Conservation (phyloP, 2,113 vertebrate genomes). For the Jacana jacana region DNA sequence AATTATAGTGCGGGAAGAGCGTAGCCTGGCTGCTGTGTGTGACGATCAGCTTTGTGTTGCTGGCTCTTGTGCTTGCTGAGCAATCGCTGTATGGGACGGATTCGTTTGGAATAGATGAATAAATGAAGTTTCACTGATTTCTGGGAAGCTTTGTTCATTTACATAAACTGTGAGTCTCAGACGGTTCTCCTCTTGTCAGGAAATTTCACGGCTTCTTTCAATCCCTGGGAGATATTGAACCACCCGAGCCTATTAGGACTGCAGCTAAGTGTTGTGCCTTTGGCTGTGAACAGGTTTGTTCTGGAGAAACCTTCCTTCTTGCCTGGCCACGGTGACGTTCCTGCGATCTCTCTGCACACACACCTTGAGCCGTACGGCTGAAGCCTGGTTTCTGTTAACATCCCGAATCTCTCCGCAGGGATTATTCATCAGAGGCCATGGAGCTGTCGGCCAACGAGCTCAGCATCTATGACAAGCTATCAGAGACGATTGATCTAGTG, state of each 20-base stretch:
- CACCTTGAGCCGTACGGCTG: background rate
- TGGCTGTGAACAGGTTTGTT: background rate
- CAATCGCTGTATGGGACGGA: background rate
- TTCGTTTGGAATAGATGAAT: background rate
- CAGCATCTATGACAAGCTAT: slow-evolving; percentile 95
- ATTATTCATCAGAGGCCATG: slow-evolving; percentile 75
- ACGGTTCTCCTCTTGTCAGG: background rate
- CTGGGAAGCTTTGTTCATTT: slow-evolving; percentile 10
- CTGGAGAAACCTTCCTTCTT: background rate
- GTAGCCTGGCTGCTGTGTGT: background rate
- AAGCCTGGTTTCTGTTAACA: background rate
- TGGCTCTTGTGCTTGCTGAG: background rate
- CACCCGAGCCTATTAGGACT: background rate
- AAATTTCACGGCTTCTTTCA: slow-evolving; percentile 6
- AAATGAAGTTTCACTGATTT: background rate
- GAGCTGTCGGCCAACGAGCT: slow-evolving; percentile 87
- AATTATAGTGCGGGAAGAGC: background rate
- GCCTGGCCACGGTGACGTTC: rapidly evolving
- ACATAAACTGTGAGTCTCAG: background rate
- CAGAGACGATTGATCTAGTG: slow-evolving; percentile 91
- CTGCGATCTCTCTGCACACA: background rate
- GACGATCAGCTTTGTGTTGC: slow-evolving; percentile 14
- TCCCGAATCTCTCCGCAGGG: slow-evolving; percentile 45
- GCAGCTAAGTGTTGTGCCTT: background rate
- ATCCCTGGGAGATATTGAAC: background rate